Evolutionary conservation across 2,797 vertebrate species (phyloP).

Genomic region (Peromyscus aztecus): DNA sequence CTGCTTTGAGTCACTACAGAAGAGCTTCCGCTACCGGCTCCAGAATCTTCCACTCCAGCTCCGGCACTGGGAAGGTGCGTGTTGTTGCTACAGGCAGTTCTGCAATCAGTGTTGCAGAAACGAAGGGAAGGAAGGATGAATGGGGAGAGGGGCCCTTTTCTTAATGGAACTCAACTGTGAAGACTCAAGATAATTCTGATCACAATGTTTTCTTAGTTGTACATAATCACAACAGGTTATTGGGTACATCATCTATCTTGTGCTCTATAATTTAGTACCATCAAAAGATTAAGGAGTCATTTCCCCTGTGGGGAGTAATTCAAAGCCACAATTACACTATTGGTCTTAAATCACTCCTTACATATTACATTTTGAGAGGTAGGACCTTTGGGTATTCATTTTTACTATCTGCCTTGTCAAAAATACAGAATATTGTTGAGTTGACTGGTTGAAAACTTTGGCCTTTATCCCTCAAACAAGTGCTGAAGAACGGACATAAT

Average conservation of each 20-base stretch:
- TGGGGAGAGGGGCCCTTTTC: not conserved
- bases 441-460: constrained; percentile 48
- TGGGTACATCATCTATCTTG: not conserved
- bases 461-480: constrained; percentile 1
- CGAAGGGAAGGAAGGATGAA: not conserved
- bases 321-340: constrained; percentile 59
- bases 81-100: not conserved
- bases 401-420: constrained; percentile 52
- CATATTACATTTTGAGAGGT: constrained; percentile 45
- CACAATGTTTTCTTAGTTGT: constrained; percentile 6
- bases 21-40: not conserved
- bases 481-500: not conserved
- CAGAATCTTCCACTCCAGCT: not conserved
- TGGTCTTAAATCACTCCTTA: constrained; percentile 53
- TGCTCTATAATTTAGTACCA: constrained; percentile 43
- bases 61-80: not conserved
- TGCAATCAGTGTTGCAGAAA: not conserved
- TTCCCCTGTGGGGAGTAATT: constrained; percentile 17
- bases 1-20: not conserved
- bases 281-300: constrained; percentile 17
- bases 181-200: constrained; percentile 47
- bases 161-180: constrained; percentile 6
- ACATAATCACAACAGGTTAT: constrained; percentile 41
- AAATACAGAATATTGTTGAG: constrained; percentile 30
- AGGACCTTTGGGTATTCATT: not conserved